A percentile compares a stretch with the other conserved stretches of the same genome.
Conservation (phyloP, 2,113 vertebrate genomes). For the Onychorhynchus coronatus region DNA sequence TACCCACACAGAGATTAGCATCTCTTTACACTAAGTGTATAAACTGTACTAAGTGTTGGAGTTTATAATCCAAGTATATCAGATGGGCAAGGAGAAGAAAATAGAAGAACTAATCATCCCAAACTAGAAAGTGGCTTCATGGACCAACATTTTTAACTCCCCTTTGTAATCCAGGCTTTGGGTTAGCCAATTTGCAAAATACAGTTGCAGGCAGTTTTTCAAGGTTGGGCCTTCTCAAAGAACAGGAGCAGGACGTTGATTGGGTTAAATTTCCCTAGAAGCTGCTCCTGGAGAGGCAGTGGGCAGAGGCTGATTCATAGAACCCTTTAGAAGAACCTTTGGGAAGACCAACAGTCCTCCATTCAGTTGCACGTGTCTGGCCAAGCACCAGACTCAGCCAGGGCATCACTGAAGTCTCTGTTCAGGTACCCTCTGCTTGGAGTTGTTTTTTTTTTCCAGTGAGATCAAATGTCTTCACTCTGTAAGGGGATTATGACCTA, state of each 20-base stretch:
- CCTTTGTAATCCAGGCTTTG: not conserved
- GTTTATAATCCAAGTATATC: not conserved
- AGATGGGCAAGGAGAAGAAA: not conserved
- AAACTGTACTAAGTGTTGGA: not conserved
- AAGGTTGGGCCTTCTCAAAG: not conserved
- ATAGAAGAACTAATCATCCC: not conserved
- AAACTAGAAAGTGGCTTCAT: not conserved
- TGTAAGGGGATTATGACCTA: not conserved
- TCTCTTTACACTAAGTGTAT: not conserved
- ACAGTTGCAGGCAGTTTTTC: not conserved
- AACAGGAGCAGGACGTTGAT: rapidly evolving
- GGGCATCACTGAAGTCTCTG: not conserved
- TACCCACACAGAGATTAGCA: not conserved
- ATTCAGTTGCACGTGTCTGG: rapidly evolving
- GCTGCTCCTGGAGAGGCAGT: not conserved
- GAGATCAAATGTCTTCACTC: not conserved
- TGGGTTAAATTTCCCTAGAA: not conserved
- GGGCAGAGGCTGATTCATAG: not conserved
- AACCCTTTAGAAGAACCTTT: not conserved
- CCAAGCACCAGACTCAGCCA: rapidly evolving
- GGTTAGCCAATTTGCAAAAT: not conserved
- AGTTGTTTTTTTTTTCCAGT: not conserved
- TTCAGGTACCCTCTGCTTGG: not conserved
- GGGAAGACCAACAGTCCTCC: not conserved
- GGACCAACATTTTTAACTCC: not conserved